Evolutionary conservation across 2,113 vertebrate genomes (phyloP).

Genomic region (Macrotis lagotis): DNA sequence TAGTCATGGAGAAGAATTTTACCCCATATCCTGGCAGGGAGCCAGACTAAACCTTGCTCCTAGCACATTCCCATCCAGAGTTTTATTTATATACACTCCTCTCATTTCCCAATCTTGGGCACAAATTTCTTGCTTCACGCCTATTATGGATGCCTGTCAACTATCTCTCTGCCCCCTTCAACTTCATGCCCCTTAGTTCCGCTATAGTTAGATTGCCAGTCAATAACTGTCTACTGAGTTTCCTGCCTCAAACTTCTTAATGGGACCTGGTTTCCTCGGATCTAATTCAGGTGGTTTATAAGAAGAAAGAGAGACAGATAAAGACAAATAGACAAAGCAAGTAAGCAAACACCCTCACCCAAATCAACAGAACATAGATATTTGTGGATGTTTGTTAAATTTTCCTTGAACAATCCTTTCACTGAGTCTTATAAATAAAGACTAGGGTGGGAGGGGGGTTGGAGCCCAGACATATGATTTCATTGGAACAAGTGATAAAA

Average conservation of each 20-base stretch:
- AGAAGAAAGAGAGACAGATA: not conserved
- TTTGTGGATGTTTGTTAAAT: not conserved
- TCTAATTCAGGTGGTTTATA: not conserved
- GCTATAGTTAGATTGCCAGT: not conserved
- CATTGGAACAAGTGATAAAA: not conserved
- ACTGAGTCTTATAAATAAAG: not conserved
- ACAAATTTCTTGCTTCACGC: not conserved
- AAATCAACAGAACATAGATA: not conserved
- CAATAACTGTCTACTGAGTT: not conserved
- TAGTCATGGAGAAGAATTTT: not conserved
- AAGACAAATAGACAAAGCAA: not conserved
- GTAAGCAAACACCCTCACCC: not conserved
- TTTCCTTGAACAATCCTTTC: not conserved
- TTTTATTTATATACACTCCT: not conserved
- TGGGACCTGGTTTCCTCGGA: not conserved
- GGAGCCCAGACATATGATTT: not conserved
- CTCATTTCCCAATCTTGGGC: not conserved
- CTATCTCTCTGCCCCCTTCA: not conserved
- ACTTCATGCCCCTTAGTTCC: not conserved
- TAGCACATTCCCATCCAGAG: not conserved
- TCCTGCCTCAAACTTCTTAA: not conserved
- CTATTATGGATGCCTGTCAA: not conserved
- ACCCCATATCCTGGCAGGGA: accelerated
- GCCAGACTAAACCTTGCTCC: not conserved
- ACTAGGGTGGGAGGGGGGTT: not conserved